Evolutionary conservation across 2,797 vertebrate genomes (phyloP).

Genomic region (Erethizon dorsatum): DNA sequence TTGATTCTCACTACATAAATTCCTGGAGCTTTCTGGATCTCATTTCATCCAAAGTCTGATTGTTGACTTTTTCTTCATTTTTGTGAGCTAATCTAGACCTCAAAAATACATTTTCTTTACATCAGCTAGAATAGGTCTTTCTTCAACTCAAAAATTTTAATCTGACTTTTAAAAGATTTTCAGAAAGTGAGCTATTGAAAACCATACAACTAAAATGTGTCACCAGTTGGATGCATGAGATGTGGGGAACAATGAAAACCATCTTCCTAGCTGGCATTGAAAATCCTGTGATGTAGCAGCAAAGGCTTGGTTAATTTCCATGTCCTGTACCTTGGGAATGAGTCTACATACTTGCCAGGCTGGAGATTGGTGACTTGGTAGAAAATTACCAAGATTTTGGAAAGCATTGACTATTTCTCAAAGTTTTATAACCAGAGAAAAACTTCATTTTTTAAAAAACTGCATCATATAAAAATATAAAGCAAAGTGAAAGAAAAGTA

Average conservation of each 20-base stretch:
- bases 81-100: constrained; percentile 8
- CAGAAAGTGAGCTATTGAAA: neutral
- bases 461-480: neutral
- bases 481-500: neutral
- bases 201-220: neutral
- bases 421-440: neutral
- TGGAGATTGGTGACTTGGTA: neutral
- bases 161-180: neutral
- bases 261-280: neutral
- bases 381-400: constrained; percentile 41
- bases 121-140: neutral
- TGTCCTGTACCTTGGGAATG: neutral
- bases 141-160: neutral
- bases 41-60: neutral
- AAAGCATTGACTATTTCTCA: constrained; percentile 26
- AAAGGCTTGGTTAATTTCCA: neutral
- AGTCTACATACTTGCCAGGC: neutral
- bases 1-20: neutral
- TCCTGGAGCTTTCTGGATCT: neutral
- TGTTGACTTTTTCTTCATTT: constrained; percentile 13
- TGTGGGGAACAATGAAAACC: neutral
- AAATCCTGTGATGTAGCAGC: neutral
- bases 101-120: neutral
- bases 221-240: neutral
- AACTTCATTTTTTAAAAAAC: neutral